Base-by-base conservation (phyloP, 92 coral and sea anemone species). In the Siderastrea radians region DNA sequence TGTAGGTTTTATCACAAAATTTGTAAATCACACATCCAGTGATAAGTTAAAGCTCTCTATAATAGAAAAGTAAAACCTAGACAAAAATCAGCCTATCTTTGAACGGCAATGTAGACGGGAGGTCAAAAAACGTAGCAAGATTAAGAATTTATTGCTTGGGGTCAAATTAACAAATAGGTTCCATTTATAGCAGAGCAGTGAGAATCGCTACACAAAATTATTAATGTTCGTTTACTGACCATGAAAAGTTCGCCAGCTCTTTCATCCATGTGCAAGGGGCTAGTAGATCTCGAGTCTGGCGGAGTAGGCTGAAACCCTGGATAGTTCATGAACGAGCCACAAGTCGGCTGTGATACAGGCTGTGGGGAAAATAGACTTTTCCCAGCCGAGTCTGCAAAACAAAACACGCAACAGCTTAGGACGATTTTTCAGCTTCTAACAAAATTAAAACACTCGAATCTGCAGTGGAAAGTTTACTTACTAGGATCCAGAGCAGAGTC, bases 401-500 rank as follows among this genome's bases (percentile, higher is more conserved):
- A 73, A 62, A 50, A 66, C 7, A 50, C 49, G 51, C 51, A 74
- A 74, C 72, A 26, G 43, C 75, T 66, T 67, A n/a, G 15, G 38
- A 67, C 63, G 13, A 73, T 58, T 51, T 55, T 2, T 8, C 49
- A 13, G 14, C 26, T 12, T 47, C 1, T 11, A 26, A 26, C 47
- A 3, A 52, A 14, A 70, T n/a, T 7, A 11, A 16, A 57, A 81
- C 38, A 26, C 54, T 66, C 49, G 4, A 52, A 74, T 50, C 43
- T 26, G 44, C 44, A 4, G 3, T 11, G 43, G 44, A 7, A 85
- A 66, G 7, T 38, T 51, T 5, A 95, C 98, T 93, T 89, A 95
- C 98, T 95, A 15, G 98, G 96, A 75, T 95, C 98, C 90, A 95
- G 82, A 17, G 98, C 98, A 3, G 98, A 95, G 47, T 90, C 98